Evolutionary conservation across 2,888 invertebrate genomes (phyloP), one percentile per base, ranked within the genome.

Genomic region (Allacma fusca): DNA sequence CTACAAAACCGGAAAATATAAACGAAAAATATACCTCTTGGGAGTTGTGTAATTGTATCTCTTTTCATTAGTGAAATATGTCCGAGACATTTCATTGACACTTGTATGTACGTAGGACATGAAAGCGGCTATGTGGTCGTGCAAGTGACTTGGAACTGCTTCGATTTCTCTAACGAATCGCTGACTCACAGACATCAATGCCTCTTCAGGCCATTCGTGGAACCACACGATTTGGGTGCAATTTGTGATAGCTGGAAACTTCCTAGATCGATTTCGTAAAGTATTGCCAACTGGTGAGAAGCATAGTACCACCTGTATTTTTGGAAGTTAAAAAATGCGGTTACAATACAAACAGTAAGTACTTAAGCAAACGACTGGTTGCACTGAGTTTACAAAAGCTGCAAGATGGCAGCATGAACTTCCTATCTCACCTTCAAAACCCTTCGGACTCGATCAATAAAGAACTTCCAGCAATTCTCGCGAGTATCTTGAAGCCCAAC

Each of bases 201-300:
- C 98, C 87, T 97, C 97, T 88, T 97, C 95, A 1, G 98, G 97
- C 98, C 98, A 98, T 87, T 97, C 97, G 86, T 98, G 97, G 88
- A 98, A 98, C 97, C 98, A 98, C 87, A 98, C 96, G 81, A 97
- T 96, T 74, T 94, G 93, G 7, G 97, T 96, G 85, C 96, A 95
- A 87, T 96, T 98, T 82, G 96, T 95, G 80, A 98, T 91, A 12
- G 97, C 97, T 0, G 98, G 98, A 87, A 98, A 98, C 88, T 97
- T 97, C 83, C 98, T 90, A 28, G 96, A 94, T 81, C 97, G 90
- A 40, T 97, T 93, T 85, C 98, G 89, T 77, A 98, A 89, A 0
- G 97, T 97, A 19, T 94, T 94, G 16, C 98, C 98, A 65, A 98
- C 97, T 0, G 98, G 98, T 13, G 97, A 98, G 87, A 98, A 98